Percentiles rank a stretch among this genome's conserved stretches.
phyloP scores from a whole-genome alignment of 2,888 invertebrate species.

The Congeria kusceri region DNA sequence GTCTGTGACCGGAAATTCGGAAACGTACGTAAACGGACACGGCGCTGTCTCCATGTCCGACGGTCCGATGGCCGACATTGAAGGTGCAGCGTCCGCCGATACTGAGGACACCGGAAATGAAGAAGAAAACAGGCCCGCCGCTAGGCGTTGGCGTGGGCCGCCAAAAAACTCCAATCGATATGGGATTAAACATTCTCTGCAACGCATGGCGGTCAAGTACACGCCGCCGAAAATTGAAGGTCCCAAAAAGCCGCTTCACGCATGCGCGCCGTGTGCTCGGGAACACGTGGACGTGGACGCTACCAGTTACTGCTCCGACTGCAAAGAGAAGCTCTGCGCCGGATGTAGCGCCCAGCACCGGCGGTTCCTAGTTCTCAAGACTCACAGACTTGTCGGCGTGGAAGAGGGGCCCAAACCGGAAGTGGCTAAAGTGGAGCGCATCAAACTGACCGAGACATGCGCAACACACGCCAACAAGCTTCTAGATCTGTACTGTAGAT shows the following conservation, averaged over 20 bases:
- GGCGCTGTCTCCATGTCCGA: no score
- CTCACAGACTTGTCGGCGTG: conserved; percentile 40
- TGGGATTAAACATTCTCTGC: conserved; percentile 48
- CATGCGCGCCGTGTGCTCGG: conserved; percentile 48
- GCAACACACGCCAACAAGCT: conserved; percentile 44
- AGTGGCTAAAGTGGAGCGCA: conserved; percentile 25
- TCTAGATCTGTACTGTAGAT: conserved; percentile 43
- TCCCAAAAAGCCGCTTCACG: conserved; percentile 34
- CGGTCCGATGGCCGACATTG: no score
- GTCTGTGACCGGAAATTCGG: no score
- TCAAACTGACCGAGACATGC: conserved; percentile 33
- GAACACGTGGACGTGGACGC: conserved; percentile 41
- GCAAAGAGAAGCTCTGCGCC: conserved; percentile 56
- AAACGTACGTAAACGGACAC: no score
- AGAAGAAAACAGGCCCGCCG: background rate
- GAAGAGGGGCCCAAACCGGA: conserved; percentile 29
- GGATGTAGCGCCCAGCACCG: conserved; percentile 42
- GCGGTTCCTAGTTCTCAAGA: conserved; percentile 51
- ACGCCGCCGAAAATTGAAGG: conserved; percentile 40
- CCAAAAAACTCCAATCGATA: conserved; percentile 32
- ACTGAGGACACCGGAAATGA: background rate
- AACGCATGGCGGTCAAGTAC: conserved; percentile 45
- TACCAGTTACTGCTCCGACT: conserved; percentile 42
- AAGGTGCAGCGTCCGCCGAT: no score
- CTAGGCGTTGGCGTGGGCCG: background rate